Conservation (phyloP, 2,888 invertebrate species). For the Cephus rjabovi region DNA sequence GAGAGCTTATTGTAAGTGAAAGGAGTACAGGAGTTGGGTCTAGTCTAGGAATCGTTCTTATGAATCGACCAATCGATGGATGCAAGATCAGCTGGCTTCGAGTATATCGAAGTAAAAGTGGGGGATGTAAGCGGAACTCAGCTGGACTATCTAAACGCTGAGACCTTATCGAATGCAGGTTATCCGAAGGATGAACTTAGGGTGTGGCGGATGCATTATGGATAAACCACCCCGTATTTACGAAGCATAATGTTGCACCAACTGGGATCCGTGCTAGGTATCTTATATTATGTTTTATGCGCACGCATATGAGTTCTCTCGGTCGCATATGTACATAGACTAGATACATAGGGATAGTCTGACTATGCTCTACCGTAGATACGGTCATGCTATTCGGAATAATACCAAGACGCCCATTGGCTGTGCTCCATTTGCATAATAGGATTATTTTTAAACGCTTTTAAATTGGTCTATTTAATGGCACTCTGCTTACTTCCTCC, state of each 20-base stretch:
- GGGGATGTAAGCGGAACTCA: neutral
- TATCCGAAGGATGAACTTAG: conserved; percentile 28
- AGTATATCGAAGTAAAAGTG: neutral
- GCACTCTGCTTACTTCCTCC: conserved; percentile 1
- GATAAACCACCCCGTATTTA: conserved; percentile 35
- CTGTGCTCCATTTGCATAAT: conserved; percentile 16
- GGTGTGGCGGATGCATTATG: conserved; percentile 45
- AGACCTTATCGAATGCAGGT: conserved; percentile 1
- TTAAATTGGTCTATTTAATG: conserved; percentile 23
- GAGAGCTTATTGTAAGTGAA: neutral
- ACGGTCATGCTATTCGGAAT: neutral
- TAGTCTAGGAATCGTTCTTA: neutral
- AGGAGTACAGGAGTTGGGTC: neutral
- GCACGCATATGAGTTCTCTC: conserved; percentile 6
- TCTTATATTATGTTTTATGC: conserved; percentile 40
- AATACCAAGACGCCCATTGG: neutral
- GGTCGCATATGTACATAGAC: neutral
- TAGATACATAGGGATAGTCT: neutral
- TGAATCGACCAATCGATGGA: neutral
- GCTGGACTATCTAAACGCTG: neutral
- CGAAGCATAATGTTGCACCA: conserved; percentile 30
- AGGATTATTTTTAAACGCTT: conserved; percentile 27
- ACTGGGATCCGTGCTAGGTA: conserved; percentile 33
- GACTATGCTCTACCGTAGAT: neutral
- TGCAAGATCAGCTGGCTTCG: neutral